A percentile compares a stretch with the other conserved stretches of the same genome.
Conservation (phyloP, 2,797 vertebrate genomes). For the Phylloscopus collybita region DNA sequence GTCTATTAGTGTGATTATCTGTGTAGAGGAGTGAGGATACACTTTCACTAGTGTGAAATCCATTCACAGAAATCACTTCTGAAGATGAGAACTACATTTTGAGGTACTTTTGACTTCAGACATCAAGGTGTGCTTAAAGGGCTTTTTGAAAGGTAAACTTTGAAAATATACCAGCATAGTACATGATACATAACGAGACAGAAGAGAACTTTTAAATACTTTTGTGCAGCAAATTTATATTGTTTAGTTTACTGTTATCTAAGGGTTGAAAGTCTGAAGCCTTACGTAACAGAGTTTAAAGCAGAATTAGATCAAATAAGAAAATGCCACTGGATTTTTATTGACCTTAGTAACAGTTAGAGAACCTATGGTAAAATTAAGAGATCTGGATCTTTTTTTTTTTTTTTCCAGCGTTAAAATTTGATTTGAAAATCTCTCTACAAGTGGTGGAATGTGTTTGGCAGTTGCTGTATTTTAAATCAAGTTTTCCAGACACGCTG, state of each 20-base stretch:
- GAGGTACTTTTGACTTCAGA: neutral
- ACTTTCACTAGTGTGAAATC: neutral
- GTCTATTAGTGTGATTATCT: neutral
- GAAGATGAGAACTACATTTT: neutral
- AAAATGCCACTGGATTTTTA: neutral
- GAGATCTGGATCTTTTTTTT: rapidly evolving
- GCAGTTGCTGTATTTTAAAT: neutral
- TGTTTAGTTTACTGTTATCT: neutral
- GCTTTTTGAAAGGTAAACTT: neutral
- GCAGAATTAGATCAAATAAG: neutral
- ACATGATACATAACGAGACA: rapidly evolving
- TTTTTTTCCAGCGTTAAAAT: rapidly evolving
- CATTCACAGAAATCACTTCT: neutral
- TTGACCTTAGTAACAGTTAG: neutral
- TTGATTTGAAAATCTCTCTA: neutral
- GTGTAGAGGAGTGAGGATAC: neutral
- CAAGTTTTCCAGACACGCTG: neutral
- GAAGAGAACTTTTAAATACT: neutral
- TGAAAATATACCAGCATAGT: neutral
- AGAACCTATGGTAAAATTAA: neutral
- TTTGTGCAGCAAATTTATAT: neutral
- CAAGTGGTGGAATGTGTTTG: neutral
- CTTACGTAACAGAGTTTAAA: neutral
- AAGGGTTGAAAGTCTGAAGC: neutral
- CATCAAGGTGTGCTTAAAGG: neutral